phyloP scores from a whole-genome alignment of 30 jellyfish, hydroid and myxozoan genomes.

The Aurelia sp. region DNA sequence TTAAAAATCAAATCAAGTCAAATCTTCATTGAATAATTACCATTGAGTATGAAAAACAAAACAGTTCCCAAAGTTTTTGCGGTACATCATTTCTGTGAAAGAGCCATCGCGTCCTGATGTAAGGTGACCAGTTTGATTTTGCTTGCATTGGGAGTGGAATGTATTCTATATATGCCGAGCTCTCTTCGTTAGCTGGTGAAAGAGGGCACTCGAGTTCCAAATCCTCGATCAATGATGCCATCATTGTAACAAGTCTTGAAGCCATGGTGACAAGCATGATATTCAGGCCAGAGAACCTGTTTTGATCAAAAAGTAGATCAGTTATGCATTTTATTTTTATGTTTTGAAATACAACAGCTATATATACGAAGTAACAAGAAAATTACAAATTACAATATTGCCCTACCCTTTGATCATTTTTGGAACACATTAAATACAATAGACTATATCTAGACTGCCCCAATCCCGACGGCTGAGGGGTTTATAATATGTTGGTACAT shows the following conservation, averaged over 20 bases:
- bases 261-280: conserved; percentile 91
- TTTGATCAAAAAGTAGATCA: no score
- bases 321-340: no score
- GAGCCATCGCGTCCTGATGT: conserved; percentile 72
- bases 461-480: no score
- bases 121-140: conserved; percentile 52
- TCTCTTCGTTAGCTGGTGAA: conserved; percentile 4
- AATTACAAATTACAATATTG: no score
- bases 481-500: no score
- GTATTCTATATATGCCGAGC: not conserved
- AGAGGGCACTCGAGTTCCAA: conserved; percentile 49
- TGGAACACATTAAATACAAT: no score
- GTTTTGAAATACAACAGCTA: no score
- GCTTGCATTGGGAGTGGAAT: conserved; percentile 10
- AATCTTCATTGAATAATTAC: conserved; percentile 4
- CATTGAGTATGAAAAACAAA: conserved; percentile 68
- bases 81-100: conserved; percentile 58
- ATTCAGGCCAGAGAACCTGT: conserved; percentile 91
- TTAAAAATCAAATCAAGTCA: no score
- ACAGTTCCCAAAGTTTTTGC: conserved; percentile 61
- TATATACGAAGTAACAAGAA: no score
- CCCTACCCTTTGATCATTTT: no score
- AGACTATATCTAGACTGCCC: no score
- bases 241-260: conserved; percentile 66
- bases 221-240: conserved; percentile 65